A percentile compares a stretch with the other conserved stretches of the same genome.
These are phyloP conservation scores for Ameiurus melas DNA, from an alignment of 2,113 vertebrate genomes.

Conservation along the genomic window DNA sequence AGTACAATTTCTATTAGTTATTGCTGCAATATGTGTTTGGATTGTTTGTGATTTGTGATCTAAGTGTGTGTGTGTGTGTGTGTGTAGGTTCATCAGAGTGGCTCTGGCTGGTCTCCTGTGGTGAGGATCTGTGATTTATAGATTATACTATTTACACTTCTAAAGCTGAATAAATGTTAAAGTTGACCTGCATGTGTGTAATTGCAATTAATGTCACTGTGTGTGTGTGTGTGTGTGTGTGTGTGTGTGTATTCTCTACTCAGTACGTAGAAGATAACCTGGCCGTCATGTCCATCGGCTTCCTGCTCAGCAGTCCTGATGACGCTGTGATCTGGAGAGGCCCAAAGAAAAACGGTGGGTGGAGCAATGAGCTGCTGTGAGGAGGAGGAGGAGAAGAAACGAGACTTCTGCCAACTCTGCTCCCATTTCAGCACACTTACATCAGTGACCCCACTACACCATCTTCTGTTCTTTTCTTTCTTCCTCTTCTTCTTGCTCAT, in stretches of 20 bases:
- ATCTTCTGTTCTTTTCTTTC: neutral
- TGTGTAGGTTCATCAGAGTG: conserved; percentile 92
- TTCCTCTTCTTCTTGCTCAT: neutral
- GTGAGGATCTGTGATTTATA: conserved; percentile 72
- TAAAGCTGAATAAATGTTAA: neutral
- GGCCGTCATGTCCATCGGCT: conserved; percentile 94
- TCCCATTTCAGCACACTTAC: neutral
- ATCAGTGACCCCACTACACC: neutral
- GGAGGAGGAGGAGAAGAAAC: neutral
- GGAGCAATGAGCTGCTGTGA: neutral
- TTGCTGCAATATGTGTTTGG: neutral
- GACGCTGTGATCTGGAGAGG: conserved; percentile 98
- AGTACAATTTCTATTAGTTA: neutral
- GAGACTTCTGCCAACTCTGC: too few species aligned
- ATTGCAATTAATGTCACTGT: neutral
- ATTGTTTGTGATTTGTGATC: neutral
- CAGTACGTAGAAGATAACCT: conserved; percentile 96
- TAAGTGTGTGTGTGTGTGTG: neutral
- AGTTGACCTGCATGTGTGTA: neutral
- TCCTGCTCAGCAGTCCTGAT: conserved; percentile 90
- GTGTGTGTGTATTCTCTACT: conserved; percentile 36
- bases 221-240: neutral
- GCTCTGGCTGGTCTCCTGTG: conserved; percentile 98
- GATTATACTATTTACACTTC: neutral
- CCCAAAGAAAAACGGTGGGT: conserved; percentile 93